These are phyloP conservation scores for Enteromius argenteus DNA, from an alignment of 2,797 vertebrate species.

Conservation along the genomic window DNA sequence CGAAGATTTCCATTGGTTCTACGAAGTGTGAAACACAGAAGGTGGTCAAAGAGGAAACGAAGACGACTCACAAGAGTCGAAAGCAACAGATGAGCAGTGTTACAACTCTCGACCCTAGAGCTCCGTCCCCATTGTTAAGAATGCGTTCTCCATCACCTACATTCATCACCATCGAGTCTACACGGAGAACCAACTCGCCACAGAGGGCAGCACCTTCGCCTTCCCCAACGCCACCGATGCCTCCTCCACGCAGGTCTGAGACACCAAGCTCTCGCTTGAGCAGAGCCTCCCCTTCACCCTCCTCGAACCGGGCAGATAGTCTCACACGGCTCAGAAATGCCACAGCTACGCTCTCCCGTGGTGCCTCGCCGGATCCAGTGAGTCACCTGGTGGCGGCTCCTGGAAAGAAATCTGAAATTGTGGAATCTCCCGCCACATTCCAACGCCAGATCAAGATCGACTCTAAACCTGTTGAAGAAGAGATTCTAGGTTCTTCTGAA, in stretches of 20 bases:
- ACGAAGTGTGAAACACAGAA: constrained; percentile 73
- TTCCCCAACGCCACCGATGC: constrained; percentile 76
- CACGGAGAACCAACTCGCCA: constrained; percentile 78
- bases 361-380: constrained; percentile 74
- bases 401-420: constrained; percentile 86
- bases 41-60: constrained; percentile 66
- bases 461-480: constrained; percentile 62
- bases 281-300: constrained; percentile 79
- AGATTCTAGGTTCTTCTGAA: constrained; percentile 48
- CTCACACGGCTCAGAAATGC: constrained; percentile 86
- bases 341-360: constrained; percentile 84
- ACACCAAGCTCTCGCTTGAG: constrained; percentile 77
- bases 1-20: constrained; percentile 77
- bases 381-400: constrained; percentile 70
- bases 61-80: constrained; percentile 64
- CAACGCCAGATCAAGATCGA: constrained; percentile 87
- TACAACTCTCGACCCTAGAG: constrained; percentile 72
- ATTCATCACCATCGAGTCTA: constrained; percentile 90
- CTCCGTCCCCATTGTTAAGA: constrained; percentile 79
- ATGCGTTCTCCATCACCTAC: constrained; percentile 86
- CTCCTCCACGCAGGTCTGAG: constrained; percentile 74
- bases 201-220: constrained; percentile 77
- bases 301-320: constrained; percentile 84
- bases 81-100: constrained; percentile 71
- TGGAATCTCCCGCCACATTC: constrained; percentile 85